These are phyloP conservation scores for Pterostichus madidus DNA, from an alignment of 2,888 invertebrate genomes.

Conservation along the genomic window DNA sequence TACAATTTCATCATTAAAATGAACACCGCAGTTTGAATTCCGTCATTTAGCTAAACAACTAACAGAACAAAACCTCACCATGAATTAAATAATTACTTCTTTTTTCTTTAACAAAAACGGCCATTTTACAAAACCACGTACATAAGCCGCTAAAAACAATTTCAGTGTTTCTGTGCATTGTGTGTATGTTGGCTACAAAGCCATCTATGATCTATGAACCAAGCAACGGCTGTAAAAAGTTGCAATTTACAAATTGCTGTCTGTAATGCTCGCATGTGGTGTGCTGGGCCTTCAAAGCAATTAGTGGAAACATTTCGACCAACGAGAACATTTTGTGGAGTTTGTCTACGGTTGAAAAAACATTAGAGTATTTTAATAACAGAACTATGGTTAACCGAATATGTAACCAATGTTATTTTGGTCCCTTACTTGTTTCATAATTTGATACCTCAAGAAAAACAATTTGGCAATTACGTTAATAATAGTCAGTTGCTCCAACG, in stretches of 20 bases:
- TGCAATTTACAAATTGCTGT: slow-evolving; percentile 57
- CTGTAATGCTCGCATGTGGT: slow-evolving; percentile 49
- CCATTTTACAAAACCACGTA: background rate
- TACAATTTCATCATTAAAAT: no score
- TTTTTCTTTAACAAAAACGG: background rate
- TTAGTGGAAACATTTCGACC: slow-evolving; percentile 40
- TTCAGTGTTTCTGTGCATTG: background rate
- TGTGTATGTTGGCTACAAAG: slow-evolving; percentile 4
- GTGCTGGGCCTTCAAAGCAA: slow-evolving; percentile 21
- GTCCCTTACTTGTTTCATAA: no score
- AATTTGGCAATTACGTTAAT: no score
- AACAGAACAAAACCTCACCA: background rate
- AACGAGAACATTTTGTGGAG: no score
- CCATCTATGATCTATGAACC: slow-evolving; percentile 47
- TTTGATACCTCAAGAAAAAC: no score
- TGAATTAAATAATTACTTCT: slow-evolving; percentile 11
- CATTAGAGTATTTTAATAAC: no score
- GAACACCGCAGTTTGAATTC: background rate
- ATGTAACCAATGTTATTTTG: no score
- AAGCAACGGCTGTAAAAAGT: slow-evolving; percentile 34
- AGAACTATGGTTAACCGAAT: no score
- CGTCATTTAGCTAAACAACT: background rate
- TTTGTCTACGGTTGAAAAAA: no score
- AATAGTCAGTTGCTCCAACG: no score
- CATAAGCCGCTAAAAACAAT: slow-evolving; percentile 8